Conservation (phyloP, 2,113 vertebrate species). For the Seriola rivoliana region DNA sequence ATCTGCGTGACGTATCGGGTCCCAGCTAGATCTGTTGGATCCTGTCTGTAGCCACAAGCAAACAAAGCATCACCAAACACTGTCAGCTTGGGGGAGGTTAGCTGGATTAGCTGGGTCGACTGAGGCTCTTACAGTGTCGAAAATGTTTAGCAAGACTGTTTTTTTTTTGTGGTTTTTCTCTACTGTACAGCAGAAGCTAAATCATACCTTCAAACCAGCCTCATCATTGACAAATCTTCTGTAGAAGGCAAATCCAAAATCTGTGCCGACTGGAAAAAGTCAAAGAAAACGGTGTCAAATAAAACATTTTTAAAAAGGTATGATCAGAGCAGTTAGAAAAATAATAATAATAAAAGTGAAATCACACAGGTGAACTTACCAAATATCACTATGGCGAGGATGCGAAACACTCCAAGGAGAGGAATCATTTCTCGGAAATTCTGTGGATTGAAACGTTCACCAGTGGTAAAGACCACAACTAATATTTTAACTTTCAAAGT, state of each 20-base stretch:
- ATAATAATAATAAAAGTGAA: background rate
- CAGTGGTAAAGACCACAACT: background rate
- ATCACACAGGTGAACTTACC: slow-evolving; percentile 78
- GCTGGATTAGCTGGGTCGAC: background rate
- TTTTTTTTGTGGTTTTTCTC: background rate
- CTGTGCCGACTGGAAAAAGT: slow-evolving; percentile 83
- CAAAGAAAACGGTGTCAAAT: slow-evolving; percentile 10
- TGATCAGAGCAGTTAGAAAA: background rate
- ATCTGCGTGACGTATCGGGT: slow-evolving; percentile 22
- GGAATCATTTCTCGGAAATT: slow-evolving; percentile 94
- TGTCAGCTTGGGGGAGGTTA: background rate
- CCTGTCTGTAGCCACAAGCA: slow-evolving; percentile 24
- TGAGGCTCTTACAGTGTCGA: background rate
- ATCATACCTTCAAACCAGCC: slow-evolving; percentile 73
- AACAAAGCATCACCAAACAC: background rate
- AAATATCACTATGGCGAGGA: slow-evolving; percentile 84
- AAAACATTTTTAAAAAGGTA: background rate
- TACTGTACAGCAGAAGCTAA: background rate
- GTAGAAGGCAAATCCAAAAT: slow-evolving; percentile 92
- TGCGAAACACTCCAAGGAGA: slow-evolving; percentile 87
- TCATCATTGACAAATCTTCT: slow-evolving; percentile 87
- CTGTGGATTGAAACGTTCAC: slow-evolving; percentile 71
- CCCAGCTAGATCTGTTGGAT: slow-evolving; percentile 31
- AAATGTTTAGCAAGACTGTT: slow-evolving; percentile 1
- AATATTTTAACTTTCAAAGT: background rate